Evolutionary conservation across 37 sponge, comb jelly and placozoan species (phyloP), one percentile per base, ranked within the genome.

Genomic region (Agelas oroides): DNA sequence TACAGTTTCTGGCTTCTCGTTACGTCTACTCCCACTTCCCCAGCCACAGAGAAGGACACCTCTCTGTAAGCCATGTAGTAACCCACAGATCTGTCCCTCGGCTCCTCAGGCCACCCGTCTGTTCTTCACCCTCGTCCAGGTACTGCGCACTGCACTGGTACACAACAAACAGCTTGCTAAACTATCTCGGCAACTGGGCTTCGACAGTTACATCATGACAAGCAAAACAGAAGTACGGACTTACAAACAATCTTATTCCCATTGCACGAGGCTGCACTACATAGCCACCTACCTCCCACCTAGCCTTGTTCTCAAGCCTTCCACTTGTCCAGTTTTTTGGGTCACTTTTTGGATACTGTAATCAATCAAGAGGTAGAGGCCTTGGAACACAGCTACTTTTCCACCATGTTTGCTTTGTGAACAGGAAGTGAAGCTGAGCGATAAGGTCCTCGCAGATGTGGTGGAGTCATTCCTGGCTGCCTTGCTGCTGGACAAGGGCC

Each of bases 391-490:
- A n/a, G n/a, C n/a, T n/a, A n/a, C n/a, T n/a, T n/a, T n/a, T n/a
- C n/a, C n/a, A n/a, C n/a, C n/a, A n/a, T n/a, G n/a, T n/a, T 46
- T 46, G 46, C 8, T 46, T 46, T 3, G 36, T 17, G 21, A 27
- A 17, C 79, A 91, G 91, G 58, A 80, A 53, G 53, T 85, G 8
- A 37, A 82, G 18, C 13, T 80, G 16, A 75, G 63, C 1, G 40
- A 32, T 3, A 93, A 93, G 68, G 46, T 89, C 8, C 25, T 78
- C 40, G 94, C 90, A 23, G 94, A 93, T 73, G 64, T 93, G 53
- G 73, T 86, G 0, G 94, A 93, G 58, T 85, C 94, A 17, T 86
- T 82, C 56, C 46, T 89, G 8, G 90, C 90, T 64, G 94, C 94
- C n/a, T 65, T 93, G n/a, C 32, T 73, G 38, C 59, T 93, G 19